Base-by-base conservation (phyloP, 2,888 invertebrate species). In the Fissipunctia ypsillon region DNA sequence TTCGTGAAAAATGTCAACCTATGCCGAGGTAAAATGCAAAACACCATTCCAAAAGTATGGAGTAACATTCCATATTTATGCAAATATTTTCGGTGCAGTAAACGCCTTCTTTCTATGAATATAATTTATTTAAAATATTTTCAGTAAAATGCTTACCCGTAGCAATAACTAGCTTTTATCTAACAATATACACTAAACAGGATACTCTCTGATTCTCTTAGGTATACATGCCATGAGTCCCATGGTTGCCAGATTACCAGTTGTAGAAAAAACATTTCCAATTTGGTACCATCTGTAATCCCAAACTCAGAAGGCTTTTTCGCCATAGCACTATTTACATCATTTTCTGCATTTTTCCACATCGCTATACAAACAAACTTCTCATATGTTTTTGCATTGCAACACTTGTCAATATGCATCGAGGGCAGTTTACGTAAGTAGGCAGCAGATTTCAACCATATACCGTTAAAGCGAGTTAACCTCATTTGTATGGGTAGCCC, bases 361-460 rank as follows among this genome's bases (percentile, higher is more conserved):
- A 45, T 35, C 31, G 6, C 28, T 35, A 54, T 57, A 31, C 41
- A 64, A 50, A 64, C 45, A 25, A 45, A n/a, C 10, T 83, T 81
- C 76, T 82, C 59, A 60, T 61, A 50, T 3, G 43, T 83, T 61
- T 64, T 54, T 82, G 77, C 31, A 28, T 66, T 68, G 66, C 76
- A 72, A 65, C 71, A 74, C 54, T 76, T 78, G 78, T 83, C 82
- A 84, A 87, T 90, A 87, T 86, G 82, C 66, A 90, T 84, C 75
- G 85, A 87, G 87, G 86, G 75, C 87, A 81, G 57, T 56, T 56
- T 73, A 69, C 14, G 41, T 57, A 63, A 68, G 79, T 69, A 60
- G 45, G 63, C 48, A 9, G 19, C 73, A 70, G 75, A 86, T 83
- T 84, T 82, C 63, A 74, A 76, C n/a, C 45, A 64, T 67, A 25